Percentiles rank a stretch among this genome's conserved stretches.
Conservation (phyloP, 2,113 vertebrate genomes). For the Pavo muticus region DNA sequence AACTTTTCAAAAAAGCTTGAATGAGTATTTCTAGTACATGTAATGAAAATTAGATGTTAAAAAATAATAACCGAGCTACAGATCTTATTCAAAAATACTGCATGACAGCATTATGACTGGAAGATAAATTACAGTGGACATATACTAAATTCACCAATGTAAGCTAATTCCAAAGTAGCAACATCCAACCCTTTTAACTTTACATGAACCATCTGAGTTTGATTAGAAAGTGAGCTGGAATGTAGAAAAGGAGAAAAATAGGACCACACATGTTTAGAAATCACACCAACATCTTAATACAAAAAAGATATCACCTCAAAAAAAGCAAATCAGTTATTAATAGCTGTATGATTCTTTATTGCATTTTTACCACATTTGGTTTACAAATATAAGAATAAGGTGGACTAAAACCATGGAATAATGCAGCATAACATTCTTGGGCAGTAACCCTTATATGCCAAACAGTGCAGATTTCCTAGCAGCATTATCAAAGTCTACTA, state of each 20-base stretch:
- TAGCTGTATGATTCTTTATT: background rate
- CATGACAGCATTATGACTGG: background rate
- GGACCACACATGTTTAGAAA: background rate
- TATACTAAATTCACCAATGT: background rate
- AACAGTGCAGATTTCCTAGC: background rate
- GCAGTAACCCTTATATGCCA: background rate
- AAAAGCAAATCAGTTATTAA: background rate
- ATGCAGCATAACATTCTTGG: background rate
- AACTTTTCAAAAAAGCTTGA: background rate
- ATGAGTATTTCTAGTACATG: background rate
- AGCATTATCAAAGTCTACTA: background rate
- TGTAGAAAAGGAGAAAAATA: background rate
- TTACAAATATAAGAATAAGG: background rate
- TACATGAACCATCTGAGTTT: background rate
- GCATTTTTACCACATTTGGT: background rate
- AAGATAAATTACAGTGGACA: background rate
- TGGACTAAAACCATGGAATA: background rate
- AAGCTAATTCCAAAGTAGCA: background rate
- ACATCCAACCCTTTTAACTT: background rate
- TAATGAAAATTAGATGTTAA: background rate
- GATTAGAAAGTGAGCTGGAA: background rate
- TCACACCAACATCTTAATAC: background rate
- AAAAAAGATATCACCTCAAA: background rate
- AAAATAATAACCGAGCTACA: background rate
- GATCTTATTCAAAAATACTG: background rate